Evolutionary conservation across 2,797 vertebrate species (phyloP), one percentile per base, ranked within the genome.

Genomic region (Labeo calbasu): DNA sequence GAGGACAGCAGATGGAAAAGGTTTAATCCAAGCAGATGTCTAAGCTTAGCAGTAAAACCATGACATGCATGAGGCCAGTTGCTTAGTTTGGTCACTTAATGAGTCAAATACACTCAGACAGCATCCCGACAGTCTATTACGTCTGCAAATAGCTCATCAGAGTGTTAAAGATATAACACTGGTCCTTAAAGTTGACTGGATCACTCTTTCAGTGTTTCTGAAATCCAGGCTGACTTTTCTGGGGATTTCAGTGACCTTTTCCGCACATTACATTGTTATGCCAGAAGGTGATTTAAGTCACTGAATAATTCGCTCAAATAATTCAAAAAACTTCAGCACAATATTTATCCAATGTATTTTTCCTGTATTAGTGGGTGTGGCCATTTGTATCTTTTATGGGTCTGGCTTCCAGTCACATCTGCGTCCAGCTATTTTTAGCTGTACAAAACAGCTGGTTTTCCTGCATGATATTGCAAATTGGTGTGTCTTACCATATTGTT

Each of bases 1-100:
- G 51, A 87, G 79, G 25, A 68, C 69, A 78, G 55, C 86, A 87
- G 88, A 82, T 82, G 84, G 81, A 84, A 50, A 28, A 68, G 51
- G 66, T 68, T 84, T 65, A 88, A 84, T 77, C 86, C 51, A 61
- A 77, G 59, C 75, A 80, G 82, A 79, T 87, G 86, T 76, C 79
- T 86, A 50, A 77, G 69, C 14, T 86, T 82, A 86, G 69, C 70
- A 32, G 86, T 77, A 77, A 86, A 81, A 77, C 63, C 77, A 55
- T 61, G 83, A 65, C 59, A 73, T n/a, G 5, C 59, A 59, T 78
- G 65, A 70, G 21, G 10, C 32, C 57, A 32, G 51, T 70, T 1
- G 11, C 55, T 73, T 21, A 72, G 40, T 70, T 57, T 51, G 57
- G 61, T 5, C 53, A 1, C 32, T 68, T 32, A 28, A 57, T 21